Evolutionary conservation across 2,797 vertebrate species (phyloP).

Genomic region (Acanthurus lineatus): DNA sequence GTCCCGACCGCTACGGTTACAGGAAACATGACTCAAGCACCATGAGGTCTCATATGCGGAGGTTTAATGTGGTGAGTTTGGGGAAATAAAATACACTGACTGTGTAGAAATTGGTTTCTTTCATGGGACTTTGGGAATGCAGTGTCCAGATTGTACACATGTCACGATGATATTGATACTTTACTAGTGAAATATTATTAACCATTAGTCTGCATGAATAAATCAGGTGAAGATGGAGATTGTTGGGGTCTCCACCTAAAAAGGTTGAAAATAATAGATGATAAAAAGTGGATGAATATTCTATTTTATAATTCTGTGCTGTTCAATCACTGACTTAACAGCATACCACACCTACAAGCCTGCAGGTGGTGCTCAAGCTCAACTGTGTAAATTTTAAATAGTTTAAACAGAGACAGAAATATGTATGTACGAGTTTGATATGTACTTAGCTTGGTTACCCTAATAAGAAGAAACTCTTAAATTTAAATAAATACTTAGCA

Average conservation of each 20-base stretch:
- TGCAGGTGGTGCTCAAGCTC: constrained; percentile 27
- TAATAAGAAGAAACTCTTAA: neutral
- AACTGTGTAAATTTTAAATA: neutral
- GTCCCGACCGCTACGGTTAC: constrained; percentile 18
- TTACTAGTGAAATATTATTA: neutral
- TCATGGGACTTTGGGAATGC: constrained; percentile 16
- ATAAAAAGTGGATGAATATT: neutral
- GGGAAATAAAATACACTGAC: constrained; percentile 34
- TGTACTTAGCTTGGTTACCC: neutral
- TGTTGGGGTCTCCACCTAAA: neutral
- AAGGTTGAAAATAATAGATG: neutral
- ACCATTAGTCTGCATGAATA: neutral
- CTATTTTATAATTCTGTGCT: neutral
- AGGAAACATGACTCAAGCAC: constrained; percentile 35
- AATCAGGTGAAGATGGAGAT: neutral
- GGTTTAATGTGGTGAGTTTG: constrained; percentile 36
- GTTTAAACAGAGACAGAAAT: neutral
- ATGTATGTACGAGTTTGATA: neutral
- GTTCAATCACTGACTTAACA: constrained; percentile 2
- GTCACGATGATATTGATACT: neutral
- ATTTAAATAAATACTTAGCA: neutral
- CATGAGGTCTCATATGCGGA: neutral
- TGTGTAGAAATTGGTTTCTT: constrained; percentile 13
- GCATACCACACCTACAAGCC: neutral
- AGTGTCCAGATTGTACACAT: neutral